Conservation (phyloP, 2,797 vertebrate genomes). For the Pteronotus mesoamericanus region DNA sequence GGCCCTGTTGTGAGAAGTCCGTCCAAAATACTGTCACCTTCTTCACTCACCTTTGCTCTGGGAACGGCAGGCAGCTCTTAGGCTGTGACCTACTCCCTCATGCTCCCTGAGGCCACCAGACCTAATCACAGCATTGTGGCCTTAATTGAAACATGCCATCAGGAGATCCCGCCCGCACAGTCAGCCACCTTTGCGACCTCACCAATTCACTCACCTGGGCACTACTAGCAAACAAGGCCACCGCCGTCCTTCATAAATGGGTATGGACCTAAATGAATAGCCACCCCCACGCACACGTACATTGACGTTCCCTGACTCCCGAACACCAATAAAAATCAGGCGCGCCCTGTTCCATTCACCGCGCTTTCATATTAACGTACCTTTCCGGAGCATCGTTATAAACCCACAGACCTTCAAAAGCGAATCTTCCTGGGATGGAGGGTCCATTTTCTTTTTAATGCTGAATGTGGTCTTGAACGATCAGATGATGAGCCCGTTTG, state of each 20-base stretch:
- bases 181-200: fast-evolving
- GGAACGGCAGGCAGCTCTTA: not conserved
- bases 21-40: fast-evolving
- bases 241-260: fast-evolving
- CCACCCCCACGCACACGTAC: fast-evolving
- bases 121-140: not conserved
- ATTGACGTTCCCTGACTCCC: not conserved
- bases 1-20: not conserved
- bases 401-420: not conserved
- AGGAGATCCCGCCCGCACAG: not conserved
- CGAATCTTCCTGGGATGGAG: not conserved
- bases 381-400: not conserved
- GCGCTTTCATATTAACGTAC: not conserved
- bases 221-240: not conserved
- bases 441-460: not conserved
- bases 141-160: not conserved
- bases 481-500: not conserved
- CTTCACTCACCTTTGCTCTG: not conserved
- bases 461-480: not conserved
- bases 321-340: not conserved
- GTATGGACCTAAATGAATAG: not conserved
- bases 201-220: fast-evolving
- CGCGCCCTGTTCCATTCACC: fast-evolving
- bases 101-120: not conserved
- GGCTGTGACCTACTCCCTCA: not conserved